Evolutionary conservation across 1,140 invertebrate species (phyloP).

Genomic region (Meteorus sp.): DNA sequence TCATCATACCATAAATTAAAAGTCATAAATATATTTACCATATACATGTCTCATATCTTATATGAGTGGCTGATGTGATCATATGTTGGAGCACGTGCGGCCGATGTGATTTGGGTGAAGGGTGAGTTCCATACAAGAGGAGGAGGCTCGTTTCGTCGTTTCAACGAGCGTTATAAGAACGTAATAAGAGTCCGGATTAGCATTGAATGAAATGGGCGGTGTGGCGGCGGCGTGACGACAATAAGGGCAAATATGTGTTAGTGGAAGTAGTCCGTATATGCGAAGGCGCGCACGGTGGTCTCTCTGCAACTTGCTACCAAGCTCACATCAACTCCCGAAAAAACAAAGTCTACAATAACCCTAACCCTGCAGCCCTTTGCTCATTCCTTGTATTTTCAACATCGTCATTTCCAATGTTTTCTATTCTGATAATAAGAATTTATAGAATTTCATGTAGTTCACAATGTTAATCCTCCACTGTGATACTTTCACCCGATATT

Average conservation of each 20-base stretch:
- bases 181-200: conserved; percentile 59
- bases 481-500: conserved; percentile 20
- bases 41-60: no score
- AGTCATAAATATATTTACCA: no score
- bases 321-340: no score
- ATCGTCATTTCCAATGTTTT: background rate
- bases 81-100: conserved; percentile 26
- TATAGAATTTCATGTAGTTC: no score
- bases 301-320: no score
- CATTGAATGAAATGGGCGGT: conserved; percentile 58
- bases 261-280: conserved; percentile 36
- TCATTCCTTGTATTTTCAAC: background rate
- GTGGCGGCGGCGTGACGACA: conserved; percentile 44
- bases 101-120: conserved; percentile 9
- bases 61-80: conserved; percentile 2
- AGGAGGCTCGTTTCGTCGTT: conserved; percentile 14
- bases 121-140: background rate
- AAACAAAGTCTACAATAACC: no score
- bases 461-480: background rate
- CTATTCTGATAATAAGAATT: no score
- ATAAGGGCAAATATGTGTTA: conserved; percentile 44
- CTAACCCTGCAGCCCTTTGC: background rate
- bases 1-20: no score
- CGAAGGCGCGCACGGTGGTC: conserved; percentile 34
- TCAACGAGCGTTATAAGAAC: conserved; percentile 55